These are phyloP conservation scores for Euplagia quadripunctaria DNA, from an alignment of 2,888 invertebrate genomes.

Conservation along the genomic window DNA sequence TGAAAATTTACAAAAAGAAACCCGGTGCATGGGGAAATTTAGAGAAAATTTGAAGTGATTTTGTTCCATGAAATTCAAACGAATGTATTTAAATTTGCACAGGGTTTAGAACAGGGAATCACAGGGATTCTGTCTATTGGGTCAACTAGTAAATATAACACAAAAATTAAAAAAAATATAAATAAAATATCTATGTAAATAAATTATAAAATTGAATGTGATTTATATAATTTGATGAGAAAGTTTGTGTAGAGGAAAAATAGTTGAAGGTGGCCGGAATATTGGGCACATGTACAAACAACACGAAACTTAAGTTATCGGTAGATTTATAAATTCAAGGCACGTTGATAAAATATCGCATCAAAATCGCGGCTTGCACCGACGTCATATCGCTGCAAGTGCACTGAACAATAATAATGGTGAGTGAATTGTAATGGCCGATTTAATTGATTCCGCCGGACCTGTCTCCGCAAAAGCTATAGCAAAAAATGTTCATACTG, in stretches of 20 bases:
- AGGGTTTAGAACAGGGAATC: too few relatives aligned
- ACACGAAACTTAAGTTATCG: background rate
- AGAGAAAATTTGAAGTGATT: too few relatives aligned
- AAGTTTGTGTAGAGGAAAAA: background rate
- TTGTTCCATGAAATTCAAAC: too few relatives aligned
- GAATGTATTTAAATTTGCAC: too few relatives aligned
- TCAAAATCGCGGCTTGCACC: constrained; percentile 68
- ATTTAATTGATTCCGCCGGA: constrained; percentile 77
- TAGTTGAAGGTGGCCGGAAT: background rate
- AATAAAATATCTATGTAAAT: background rate
- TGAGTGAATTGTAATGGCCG: constrained; percentile 83
- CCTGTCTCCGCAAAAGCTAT: constrained; percentile 62
- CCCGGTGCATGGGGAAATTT: too few relatives aligned
- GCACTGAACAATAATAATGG: constrained; percentile 78
- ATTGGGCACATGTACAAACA: background rate
- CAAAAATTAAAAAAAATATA: background rate
- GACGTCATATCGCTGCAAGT: constrained; percentile 65
- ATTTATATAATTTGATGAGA: background rate
- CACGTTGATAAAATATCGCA: constrained; percentile 52
- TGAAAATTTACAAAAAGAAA: too few relatives aligned
- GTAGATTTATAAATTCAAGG: constrained; percentile 34
- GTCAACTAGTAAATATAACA: too few relatives aligned
- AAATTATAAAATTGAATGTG: background rate
- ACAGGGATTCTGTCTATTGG: too few relatives aligned
- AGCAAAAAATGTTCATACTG: constrained; percentile 31